phyloP scores from a whole-genome alignment of 2,113 vertebrate genomes.

The Solea solea region DNA sequence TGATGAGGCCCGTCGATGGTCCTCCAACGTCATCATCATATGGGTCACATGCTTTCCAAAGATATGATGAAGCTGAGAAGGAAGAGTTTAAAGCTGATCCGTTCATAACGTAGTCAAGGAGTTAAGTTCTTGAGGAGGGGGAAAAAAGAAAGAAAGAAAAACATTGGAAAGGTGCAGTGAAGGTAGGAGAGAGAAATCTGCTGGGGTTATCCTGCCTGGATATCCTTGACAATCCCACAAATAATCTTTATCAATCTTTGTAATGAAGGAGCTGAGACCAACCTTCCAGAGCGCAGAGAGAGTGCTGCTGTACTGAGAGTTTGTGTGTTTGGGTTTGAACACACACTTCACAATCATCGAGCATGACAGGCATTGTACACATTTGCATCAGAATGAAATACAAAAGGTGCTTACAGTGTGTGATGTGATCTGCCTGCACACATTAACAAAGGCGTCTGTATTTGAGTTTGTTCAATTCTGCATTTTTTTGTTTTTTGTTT shows the following conservation, averaged over 20 bases:
- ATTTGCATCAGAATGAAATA: slow-evolving; percentile 28
- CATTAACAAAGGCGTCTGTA: background rate
- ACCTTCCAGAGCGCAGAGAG: slow-evolving; percentile 2
- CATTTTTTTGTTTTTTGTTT: background rate
- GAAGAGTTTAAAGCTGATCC: background rate
- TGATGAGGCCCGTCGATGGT: background rate
- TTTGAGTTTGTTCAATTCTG: no score
- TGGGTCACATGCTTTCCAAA: slow-evolving; percentile 7
- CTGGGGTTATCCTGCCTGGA: no score
- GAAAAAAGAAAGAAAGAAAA: background rate
- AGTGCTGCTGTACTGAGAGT: background rate
- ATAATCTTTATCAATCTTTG: background rate
- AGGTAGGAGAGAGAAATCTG: no score
- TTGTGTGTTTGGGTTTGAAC: background rate
- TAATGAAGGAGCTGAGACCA: background rate
- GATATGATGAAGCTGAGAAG: background rate
- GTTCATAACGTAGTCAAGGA: slow-evolving; percentile 3
- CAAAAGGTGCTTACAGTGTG: background rate
- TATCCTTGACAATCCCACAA: no score
- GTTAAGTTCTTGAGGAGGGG: background rate
- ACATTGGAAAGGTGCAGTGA: no score
- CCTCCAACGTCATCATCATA: background rate
- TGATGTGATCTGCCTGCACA: background rate
- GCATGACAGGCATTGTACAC: background rate
- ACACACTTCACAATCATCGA: background rate